Conservation (phyloP, 2,888 invertebrate genomes). For the Homarus gammarus region DNA sequence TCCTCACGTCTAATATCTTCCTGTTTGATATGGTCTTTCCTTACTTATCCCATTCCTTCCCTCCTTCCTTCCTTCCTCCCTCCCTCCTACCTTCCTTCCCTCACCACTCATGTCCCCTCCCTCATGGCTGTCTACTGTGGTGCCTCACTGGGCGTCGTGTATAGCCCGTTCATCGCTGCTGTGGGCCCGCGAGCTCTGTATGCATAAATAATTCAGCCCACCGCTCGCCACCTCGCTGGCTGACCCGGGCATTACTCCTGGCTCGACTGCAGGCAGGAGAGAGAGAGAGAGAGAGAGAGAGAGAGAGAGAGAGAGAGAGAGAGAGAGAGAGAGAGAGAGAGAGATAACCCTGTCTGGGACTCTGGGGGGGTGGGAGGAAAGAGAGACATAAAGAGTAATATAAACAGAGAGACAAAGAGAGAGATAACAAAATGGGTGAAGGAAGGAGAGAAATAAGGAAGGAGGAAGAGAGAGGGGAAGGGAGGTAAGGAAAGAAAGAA, state of each 20-base stretch:
- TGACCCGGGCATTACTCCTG: background rate
- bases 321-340: background rate
- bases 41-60: too few relatives aligned
- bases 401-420: conserved; percentile 33
- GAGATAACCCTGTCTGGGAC: too few relatives aligned
- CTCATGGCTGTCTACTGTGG: background rate
- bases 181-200: background rate
- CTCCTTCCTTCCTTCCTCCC: background rate
- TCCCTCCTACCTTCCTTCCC: conserved; percentile 32
- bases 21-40: background rate
- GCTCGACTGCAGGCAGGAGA: background rate
- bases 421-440: background rate
- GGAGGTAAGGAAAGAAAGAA: too few relatives aligned
- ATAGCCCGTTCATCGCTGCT: conserved; percentile 2
- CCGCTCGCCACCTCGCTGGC: background rate
- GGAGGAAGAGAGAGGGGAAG: too few relatives aligned
- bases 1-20: background rate
- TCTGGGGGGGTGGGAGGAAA: background rate
- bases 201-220: conserved; percentile 3
- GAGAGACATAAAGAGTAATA: conserved; percentile 29
- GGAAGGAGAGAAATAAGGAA: too few relatives aligned
- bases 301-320: conserved; percentile 1
- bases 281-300: conserved; percentile 13
- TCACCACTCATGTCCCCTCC: background rate
- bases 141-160: background rate